Evolutionary conservation across 2,113 vertebrate species (phyloP).

Genomic region (Takifugu flavidus): DNA sequence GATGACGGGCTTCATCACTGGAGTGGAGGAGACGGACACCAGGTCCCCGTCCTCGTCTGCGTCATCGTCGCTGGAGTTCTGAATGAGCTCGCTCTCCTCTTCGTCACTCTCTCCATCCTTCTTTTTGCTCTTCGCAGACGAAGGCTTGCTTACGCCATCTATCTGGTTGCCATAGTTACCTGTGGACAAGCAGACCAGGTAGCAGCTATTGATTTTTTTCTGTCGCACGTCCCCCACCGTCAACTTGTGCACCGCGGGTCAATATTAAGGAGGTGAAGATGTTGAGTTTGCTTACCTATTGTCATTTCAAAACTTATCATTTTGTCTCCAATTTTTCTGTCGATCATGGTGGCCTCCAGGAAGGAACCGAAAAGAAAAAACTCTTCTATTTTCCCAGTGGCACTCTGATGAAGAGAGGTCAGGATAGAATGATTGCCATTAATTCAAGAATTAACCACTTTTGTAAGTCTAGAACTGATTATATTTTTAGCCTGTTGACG

Average conservation of each 20-base stretch:
- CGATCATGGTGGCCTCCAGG: constrained; percentile 96
- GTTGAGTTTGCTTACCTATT: constrained; percentile 78
- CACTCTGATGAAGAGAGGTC: constrained; percentile 71
- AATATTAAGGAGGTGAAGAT: neutral
- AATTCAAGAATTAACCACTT: no score
- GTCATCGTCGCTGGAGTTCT: constrained; percentile 92
- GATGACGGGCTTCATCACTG: constrained; percentile 86
- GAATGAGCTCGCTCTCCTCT: constrained; percentile 89
- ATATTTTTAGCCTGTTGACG: no score
- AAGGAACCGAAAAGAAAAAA: constrained; percentile 96
- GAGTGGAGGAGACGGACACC: constrained; percentile 83
- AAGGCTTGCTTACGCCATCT: constrained; percentile 81
- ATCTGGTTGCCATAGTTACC: constrained; percentile 96
- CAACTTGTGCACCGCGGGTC: neutral
- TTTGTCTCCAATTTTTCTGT: constrained; percentile 95
- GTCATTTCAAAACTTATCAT: constrained; percentile 92
- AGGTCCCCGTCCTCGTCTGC: constrained; percentile 77
- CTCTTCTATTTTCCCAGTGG: constrained; percentile 91
- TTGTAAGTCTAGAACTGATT: no score
- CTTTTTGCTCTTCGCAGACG: constrained; percentile 72
- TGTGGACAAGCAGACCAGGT: constrained; percentile 40
- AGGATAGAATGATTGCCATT: no score
- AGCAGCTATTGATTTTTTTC: constrained; percentile 1
- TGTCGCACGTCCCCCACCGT: no score
- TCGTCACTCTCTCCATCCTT: constrained; percentile 80